Percentiles rank a stretch among this genome's conserved stretches.
Evolutionary conservation across 2,113 vertebrate species (phyloP).

Genomic region (Labeo catla): DNA sequence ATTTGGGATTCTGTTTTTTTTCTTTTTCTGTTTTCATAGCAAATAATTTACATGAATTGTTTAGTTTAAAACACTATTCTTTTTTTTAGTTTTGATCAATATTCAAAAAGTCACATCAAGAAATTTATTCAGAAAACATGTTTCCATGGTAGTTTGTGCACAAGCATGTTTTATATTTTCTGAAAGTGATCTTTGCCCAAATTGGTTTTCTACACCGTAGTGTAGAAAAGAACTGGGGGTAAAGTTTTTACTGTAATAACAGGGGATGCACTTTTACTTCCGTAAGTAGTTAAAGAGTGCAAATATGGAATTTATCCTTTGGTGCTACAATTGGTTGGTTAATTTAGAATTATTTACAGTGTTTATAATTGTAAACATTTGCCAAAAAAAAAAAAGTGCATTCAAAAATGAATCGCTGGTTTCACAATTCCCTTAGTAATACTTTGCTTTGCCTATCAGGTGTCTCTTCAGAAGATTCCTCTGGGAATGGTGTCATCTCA

Average conservation of each 20-base stretch:
- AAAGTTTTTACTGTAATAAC: background rate
- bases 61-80: too few species aligned
- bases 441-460: constrained; percentile 9
- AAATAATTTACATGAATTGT: too few species aligned
- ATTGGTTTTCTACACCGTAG: background rate
- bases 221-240: background rate
- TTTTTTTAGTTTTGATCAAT: too few species aligned
- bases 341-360: background rate
- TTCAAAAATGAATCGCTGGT: background rate
- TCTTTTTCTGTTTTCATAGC: too few species aligned
- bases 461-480: constrained; percentile 56
- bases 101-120: background rate
- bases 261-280: background rate
- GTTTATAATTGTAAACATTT: background rate
- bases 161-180: background rate
- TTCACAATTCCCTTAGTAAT: background rate
- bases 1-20: background rate
- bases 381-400: background rate
- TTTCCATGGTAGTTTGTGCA: background rate
- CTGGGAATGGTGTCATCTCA: constrained; percentile 69
- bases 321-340: background rate
- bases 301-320: background rate
- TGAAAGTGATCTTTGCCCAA: background rate
- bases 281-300: background rate
- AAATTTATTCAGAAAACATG: background rate